phyloP scores from a whole-genome alignment of 2,113 vertebrate species.

The Poeciliopsis prolifica region DNA sequence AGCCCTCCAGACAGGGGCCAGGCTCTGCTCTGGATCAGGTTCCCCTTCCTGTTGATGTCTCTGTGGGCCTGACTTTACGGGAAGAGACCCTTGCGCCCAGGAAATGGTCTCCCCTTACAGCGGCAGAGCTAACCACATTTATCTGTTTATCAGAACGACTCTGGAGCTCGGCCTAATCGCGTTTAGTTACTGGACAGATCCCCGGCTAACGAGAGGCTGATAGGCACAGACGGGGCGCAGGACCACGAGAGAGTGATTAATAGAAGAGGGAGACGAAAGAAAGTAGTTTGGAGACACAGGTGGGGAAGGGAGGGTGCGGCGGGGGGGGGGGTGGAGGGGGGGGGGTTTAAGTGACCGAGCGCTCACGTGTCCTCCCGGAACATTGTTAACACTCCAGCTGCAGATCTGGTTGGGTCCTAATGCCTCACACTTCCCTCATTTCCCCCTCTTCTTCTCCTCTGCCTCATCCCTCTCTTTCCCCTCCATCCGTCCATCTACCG shows the following conservation, averaged over 20 bases:
- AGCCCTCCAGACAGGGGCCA: constrained; percentile 72
- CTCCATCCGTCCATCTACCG: constrained; percentile 69
- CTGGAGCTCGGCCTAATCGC: constrained; percentile 80
- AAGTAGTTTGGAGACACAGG: constrained; percentile 38
- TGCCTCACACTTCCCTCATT: constrained; percentile 73
- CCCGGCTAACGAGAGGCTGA: constrained; percentile 77
- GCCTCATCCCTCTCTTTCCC: constrained; percentile 24
- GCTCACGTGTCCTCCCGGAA: constrained; percentile 37
- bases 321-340: too few relatives aligned
- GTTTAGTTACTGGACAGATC: constrained; percentile 81
- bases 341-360: constrained; percentile 35
- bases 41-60: constrained; percentile 85
- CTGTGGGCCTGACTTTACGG: constrained; percentile 79
- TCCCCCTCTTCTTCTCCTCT: constrained; percentile 34
- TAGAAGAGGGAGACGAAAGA: constrained; percentile 34
- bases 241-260: constrained; percentile 67
- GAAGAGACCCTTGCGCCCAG: constrained; percentile 81
- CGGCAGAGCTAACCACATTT: constrained; percentile 81
- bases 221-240: constrained; percentile 70
- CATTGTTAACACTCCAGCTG: constrained; percentile 59
- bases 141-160: constrained; percentile 85
- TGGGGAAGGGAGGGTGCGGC: constrained; percentile 14
- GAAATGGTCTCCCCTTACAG: constrained; percentile 84
- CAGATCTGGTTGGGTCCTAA: constrained; percentile 73
- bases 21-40: constrained; percentile 81